phyloP scores from a whole-genome alignment of 2,113 vertebrate genomes.

The Lagopus muta region DNA sequence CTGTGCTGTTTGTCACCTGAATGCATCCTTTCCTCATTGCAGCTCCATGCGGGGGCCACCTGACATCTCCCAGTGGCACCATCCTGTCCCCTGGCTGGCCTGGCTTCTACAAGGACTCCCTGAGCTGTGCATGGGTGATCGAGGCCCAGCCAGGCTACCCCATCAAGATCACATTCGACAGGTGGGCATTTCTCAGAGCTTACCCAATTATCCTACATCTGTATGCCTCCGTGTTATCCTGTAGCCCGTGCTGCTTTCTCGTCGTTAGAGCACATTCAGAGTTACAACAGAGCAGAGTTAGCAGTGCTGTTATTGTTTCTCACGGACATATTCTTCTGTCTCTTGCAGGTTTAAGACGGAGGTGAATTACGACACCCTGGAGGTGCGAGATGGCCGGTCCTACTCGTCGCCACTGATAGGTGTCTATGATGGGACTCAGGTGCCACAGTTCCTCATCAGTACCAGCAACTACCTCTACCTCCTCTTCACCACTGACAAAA shows the following conservation, averaged over 20 bases:
- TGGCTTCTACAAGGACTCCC: slow-evolving; percentile 97
- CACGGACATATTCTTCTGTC: background rate
- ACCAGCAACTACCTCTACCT: slow-evolving; percentile 96
- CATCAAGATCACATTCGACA: slow-evolving; percentile 99
- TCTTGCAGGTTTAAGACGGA: slow-evolving; percentile 92
- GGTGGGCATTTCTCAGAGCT: slow-evolving; percentile 43
- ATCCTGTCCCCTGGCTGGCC: slow-evolving; percentile 98
- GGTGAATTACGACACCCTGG: slow-evolving; percentile 95
- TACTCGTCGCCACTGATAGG: slow-evolving; percentile 93
- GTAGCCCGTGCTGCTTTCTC: fast-evolving
- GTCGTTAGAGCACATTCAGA: background rate
- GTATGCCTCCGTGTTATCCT: too few relatives aligned
- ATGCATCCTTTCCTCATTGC: background rate
- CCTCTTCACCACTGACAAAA: slow-evolving; percentile 97
- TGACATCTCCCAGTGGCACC: slow-evolving; percentile 93
- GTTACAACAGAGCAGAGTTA: fast-evolving
- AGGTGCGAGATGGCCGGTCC: slow-evolving; percentile 93
- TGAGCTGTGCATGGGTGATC: slow-evolving; percentile 98
- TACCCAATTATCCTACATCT: too few relatives aligned
- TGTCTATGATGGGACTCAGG: slow-evolving; percentile 96
- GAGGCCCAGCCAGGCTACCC: slow-evolving; percentile 97
- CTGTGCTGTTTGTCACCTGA: fast-evolving
- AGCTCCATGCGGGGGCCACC: slow-evolving; percentile 96
- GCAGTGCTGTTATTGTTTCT: background rate
- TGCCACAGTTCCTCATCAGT: slow-evolving; percentile 99